Evolutionary conservation across 2,888 invertebrate genomes (phyloP).

Genomic region (Hypena proboscidalis): DNA sequence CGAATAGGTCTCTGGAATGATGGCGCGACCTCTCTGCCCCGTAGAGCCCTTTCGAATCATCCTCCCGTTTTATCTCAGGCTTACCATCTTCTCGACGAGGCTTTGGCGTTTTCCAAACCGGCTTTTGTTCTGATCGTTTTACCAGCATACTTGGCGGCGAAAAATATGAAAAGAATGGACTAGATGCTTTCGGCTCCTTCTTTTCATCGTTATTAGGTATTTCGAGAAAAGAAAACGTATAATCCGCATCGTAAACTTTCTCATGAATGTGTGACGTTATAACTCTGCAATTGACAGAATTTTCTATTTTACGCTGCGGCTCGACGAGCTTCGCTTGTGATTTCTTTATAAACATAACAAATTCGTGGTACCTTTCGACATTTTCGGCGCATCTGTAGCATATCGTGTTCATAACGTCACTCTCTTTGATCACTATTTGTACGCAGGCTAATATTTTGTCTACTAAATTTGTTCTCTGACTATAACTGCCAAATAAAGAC

Average conservation of each 20-base stretch:
- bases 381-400: constrained; percentile 73
- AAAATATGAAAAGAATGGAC: constrained; percentile 74
- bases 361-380: constrained; percentile 72
- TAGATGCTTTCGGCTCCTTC: constrained; percentile 62
- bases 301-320: constrained; percentile 45
- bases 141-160: constrained; percentile 57
- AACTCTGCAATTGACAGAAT: constrained; percentile 51
- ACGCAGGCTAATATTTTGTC: constrained; percentile 71
- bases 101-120: constrained; percentile 63
- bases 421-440: constrained; percentile 67
- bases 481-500: constrained; percentile 65
- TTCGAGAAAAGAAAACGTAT: constrained; percentile 72
- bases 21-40: constrained; percentile 52
- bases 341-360: constrained; percentile 62
- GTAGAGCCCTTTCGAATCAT: constrained; percentile 40
- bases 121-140: constrained; percentile 50
- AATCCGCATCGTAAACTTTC: constrained; percentile 68
- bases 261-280: constrained; percentile 68
- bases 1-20: constrained; percentile 73
- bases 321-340: constrained; percentile 56
- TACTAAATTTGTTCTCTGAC: constrained; percentile 61
- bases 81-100: constrained; percentile 40
- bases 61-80: constrained; percentile 36
- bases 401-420: constrained; percentile 63
- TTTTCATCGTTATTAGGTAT: constrained; percentile 56